Percentiles rank a stretch among this genome's conserved stretches.
Conservation (phyloP, 2,888 invertebrate species). For the Eristalis intricaria region DNA sequence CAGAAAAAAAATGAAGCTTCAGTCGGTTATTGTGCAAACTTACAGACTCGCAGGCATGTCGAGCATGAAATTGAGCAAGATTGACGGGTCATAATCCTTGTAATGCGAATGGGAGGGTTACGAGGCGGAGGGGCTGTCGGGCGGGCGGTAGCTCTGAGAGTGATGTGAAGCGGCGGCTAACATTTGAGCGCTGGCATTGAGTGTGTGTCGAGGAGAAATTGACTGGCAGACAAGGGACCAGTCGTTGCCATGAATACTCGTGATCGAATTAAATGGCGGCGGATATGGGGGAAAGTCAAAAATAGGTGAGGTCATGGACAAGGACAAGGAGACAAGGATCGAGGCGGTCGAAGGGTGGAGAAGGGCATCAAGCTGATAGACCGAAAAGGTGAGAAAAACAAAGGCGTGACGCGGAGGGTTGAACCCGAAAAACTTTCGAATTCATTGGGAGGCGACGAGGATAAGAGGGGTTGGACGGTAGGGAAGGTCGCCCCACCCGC, state of each 20-base stretch:
- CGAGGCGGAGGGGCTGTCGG: background rate
- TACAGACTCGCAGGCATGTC: background rate
- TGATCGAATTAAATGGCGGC: background rate
- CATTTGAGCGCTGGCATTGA: too few species aligned
- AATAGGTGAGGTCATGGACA: background rate
- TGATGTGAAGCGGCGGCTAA: background rate
- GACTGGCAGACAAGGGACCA: background rate
- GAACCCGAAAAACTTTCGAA: too few species aligned
- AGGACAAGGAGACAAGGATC: background rate
- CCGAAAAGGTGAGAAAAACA: too few species aligned
- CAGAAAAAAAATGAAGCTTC: too few species aligned
- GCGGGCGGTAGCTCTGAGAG: background rate
- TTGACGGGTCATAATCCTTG: slow-evolving; percentile 1
- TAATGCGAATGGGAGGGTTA: background rate
- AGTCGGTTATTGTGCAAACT: background rate
- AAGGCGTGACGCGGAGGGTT: too few species aligned
- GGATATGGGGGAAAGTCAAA: background rate
- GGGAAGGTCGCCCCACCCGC: too few species aligned
- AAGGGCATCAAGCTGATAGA: too few species aligned
- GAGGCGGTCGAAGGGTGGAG: background rate
- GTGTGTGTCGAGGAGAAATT: background rate
- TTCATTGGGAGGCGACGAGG: too few species aligned
- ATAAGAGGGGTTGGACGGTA: too few species aligned
- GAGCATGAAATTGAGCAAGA: background rate
- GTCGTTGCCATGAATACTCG: background rate